Conservation (phyloP, 2,113 vertebrate genomes). For the Phylloscopus trochiloides region DNA sequence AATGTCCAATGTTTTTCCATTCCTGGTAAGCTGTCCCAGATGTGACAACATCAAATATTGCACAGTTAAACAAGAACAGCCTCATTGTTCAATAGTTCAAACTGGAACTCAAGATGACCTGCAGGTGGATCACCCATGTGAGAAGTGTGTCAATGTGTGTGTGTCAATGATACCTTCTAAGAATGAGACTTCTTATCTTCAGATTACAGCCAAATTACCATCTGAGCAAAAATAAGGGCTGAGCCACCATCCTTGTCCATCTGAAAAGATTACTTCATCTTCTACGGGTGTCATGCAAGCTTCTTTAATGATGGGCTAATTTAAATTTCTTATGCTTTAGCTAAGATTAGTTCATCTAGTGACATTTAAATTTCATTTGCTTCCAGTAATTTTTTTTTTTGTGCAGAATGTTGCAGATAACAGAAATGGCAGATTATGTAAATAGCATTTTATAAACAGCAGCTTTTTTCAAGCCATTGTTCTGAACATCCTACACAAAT, state of each 20-base stretch:
- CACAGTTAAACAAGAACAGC: neutral
- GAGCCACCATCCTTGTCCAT: neutral
- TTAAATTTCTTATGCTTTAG: constrained; percentile 46
- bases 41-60: neutral
- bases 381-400: constrained; percentile 22
- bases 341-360: constrained; percentile 46
- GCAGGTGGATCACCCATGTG: neutral
- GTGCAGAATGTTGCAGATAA: constrained; percentile 41
- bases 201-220: neutral
- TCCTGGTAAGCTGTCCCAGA: neutral
- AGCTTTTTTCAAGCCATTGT: constrained; percentile 6
- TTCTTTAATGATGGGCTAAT: constrained; percentile 34
- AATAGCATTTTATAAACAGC: constrained; percentile 45
- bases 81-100: neutral
- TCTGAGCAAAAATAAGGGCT: neutral
- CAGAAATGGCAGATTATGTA: constrained; percentile 63
- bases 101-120: neutral
- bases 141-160: neutral
- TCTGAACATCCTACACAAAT: constrained; percentile 9
- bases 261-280: constrained; percentile 26
- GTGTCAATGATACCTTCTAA: neutral
- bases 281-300: neutral
- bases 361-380: constrained; percentile 63
- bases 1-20: neutral
- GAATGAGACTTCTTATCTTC: neutral